Evolutionary conservation across 23 tunicate genomes (phyloP).

Genomic region (Ascidia mentula): DNA sequence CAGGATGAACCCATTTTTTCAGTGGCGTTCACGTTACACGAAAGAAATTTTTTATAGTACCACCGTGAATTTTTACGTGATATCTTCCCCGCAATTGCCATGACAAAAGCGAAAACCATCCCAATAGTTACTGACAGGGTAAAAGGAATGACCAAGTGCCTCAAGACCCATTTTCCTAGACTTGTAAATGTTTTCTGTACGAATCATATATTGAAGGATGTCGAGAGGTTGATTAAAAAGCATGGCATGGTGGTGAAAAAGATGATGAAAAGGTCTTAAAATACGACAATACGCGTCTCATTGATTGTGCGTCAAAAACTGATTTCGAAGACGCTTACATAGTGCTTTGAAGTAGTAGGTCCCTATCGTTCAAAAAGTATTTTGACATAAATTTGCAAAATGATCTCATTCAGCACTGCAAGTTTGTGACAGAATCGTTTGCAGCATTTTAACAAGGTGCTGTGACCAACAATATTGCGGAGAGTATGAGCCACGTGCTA

Average conservation of each 20-base stretch:
- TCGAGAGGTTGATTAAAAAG: constrained; percentile 10
- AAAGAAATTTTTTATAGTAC: constrained; percentile 5
- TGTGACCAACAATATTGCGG: constrained; percentile 3
- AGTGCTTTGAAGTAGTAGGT: background rate
- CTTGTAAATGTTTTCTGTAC: constrained; percentile 7
- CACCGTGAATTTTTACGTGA: constrained; percentile 14
- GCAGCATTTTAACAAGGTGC: constrained; percentile 7
- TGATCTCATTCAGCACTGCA: constrained; percentile 10
- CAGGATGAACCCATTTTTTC: constrained; percentile 21
- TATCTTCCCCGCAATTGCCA: constrained; percentile 18
- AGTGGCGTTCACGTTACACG: constrained; percentile 14
- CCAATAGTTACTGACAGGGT: constrained; percentile 25
- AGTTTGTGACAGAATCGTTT: constrained; percentile 7
- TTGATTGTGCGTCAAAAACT: background rate
- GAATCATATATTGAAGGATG: constrained; percentile 6
- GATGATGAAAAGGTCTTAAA: background rate
- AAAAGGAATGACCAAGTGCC: constrained; percentile 24
- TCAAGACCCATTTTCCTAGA: constrained; percentile 16
- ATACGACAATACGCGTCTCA: background rate
- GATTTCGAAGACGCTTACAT: background rate
- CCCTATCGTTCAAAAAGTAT: background rate
- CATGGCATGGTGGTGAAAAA: background rate
- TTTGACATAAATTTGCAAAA: background rate
- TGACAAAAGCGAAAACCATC: constrained; percentile 18
- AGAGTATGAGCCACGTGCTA: constrained; percentile 12